phyloP scores from a whole-genome alignment of 2,113 vertebrate genomes.

The Chlamydotis undulata region DNA sequence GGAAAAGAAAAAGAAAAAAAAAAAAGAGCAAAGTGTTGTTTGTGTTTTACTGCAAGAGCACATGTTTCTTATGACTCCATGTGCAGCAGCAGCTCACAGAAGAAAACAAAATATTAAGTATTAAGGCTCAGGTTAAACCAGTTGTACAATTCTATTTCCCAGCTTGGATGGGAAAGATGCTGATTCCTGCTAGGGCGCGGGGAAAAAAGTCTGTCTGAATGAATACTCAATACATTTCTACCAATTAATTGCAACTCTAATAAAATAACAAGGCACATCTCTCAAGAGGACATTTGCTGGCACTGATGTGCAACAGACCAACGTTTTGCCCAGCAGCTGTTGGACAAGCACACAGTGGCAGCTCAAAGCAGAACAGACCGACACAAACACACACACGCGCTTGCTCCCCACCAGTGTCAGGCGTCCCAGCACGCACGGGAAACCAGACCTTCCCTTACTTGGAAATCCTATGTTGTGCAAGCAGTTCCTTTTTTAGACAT shows the following conservation, averaged over 20 bases:
- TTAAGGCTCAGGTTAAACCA: constrained; percentile 14
- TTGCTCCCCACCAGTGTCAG: background rate
- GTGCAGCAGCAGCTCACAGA: constrained; percentile 41
- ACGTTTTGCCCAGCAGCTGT: background rate
- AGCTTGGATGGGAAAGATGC: constrained; percentile 33
- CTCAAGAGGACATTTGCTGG: background rate
- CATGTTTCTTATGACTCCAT: background rate
- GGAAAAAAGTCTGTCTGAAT: constrained; percentile 3
- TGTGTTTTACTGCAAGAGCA: constrained; percentile 12
- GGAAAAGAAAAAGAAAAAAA: constrained; percentile 19
- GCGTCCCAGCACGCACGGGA: background rate
- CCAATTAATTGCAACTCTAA: background rate
- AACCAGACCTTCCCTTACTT: background rate
- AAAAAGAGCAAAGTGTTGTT: constrained; percentile 75
- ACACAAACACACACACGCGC: background rate
- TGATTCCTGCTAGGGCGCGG: constrained; percentile 29
- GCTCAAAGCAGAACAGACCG: background rate
- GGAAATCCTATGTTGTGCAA: background rate
- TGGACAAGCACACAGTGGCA: background rate
- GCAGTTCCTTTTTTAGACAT: background rate
- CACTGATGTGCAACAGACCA: background rate
- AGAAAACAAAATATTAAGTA: background rate
- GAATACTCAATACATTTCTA: background rate
- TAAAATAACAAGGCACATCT: background rate
- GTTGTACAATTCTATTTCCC: background rate